Evolutionary conservation across 2,113 vertebrate genomes (phyloP).

Genomic region (Trogon surrucura): DNA sequence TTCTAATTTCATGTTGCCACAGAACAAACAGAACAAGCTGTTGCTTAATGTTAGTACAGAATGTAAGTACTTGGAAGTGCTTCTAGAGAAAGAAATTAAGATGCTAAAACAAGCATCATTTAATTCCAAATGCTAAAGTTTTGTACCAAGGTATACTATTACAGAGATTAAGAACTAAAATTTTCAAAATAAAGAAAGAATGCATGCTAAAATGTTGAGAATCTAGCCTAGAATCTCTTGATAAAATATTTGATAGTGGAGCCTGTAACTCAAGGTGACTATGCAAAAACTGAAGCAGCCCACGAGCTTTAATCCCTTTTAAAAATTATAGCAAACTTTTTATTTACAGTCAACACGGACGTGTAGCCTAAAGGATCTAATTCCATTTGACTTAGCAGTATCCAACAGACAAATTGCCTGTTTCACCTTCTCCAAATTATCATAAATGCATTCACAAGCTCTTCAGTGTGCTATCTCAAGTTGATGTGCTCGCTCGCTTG

Average conservation of each 20-base stretch:
- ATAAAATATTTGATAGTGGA: neutral
- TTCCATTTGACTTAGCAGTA: constrained; percentile 8
- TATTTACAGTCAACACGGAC: constrained; percentile 17
- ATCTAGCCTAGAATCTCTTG: neutral
- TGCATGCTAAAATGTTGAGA: neutral
- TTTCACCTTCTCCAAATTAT: neutral
- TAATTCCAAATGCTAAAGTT: neutral
- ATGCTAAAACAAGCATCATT: neutral
- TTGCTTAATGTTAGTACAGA: neutral
- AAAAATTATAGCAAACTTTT: neutral
- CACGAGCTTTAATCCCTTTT: neutral
- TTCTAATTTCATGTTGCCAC: neutral
- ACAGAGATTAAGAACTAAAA: neutral
- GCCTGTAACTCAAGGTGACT: neutral
- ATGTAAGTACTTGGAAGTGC: neutral
- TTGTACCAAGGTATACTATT: neutral
- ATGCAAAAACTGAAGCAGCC: neutral
- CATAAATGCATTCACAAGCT: neutral
- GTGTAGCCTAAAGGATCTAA: neutral
- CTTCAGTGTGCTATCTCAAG: neutral
- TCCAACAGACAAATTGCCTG: constrained; percentile 17
- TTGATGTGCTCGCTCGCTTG: fast-evolving
- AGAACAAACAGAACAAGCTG: constrained; percentile 35
- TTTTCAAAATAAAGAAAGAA: neutral
- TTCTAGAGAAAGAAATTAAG: constrained; percentile 17